Base-by-base conservation (phyloP, 2,888 invertebrate species). In the Thymelicus sylvestris region DNA sequence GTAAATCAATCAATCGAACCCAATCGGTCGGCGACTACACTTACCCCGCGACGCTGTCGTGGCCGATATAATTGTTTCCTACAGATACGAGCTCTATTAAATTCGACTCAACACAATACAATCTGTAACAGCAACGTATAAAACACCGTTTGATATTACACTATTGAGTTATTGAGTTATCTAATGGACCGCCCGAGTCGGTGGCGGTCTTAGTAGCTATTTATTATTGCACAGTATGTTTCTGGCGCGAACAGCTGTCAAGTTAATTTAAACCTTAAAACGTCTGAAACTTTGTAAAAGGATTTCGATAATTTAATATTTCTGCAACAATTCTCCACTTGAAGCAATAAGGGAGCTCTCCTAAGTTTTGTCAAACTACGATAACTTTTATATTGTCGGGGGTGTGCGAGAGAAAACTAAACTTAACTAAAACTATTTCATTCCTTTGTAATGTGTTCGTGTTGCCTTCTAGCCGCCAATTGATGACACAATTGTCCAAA, bases 1-100 rank as follows among this genome's bases (percentile, higher is more conserved):
- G 72, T 76, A 74, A 74, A 78, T 80, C 78, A 76, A 80, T 83
- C 79, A 81, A 77, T 77, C 68, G 78, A 76, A 65, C 72, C 74
- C 72, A 67, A 73, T 73, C 68, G 69, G 72, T 60, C 60, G 38
- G 31, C 38, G 52, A 19, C 24, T n/a, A n/a, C 15, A 6, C n/a
- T 24, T 6, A 6, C 52, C 24, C 31, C 31, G 52, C 24, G 52
- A 0, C 8, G 52, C 6, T 38, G 12, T 1, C 24, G 24, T 52
- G 65, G 60, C 50, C 70, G 50, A 13, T 39, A 31, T 50, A 39
- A 69, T 64, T 64, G 64, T 39, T 57, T 38, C 39, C 67, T 8
- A 50, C 38, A 15, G 64, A 15, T 31, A 52, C 19, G 19, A 19
- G 19, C 2, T 1, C 50, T 8, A 15, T 48, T 48, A 63, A 31